phyloP scores from a whole-genome alignment of 2,797 vertebrate genomes.

The Leucoraja ocellata region DNA sequence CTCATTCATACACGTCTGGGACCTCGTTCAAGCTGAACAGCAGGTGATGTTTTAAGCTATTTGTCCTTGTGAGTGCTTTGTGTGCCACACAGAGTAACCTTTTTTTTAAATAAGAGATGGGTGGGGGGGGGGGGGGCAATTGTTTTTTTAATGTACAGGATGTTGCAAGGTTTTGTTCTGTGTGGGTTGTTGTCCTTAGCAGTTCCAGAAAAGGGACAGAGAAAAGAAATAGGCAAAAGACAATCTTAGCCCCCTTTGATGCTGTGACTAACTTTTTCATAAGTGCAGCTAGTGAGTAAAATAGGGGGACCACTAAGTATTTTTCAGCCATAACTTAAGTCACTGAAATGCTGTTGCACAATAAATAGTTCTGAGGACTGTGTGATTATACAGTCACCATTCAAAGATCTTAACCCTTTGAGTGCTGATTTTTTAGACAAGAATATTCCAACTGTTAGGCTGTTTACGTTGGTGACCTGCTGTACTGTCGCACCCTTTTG shows the following conservation, averaged over 20 bases:
- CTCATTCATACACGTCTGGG: conserved; percentile 25
- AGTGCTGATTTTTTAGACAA: conserved; percentile 59
- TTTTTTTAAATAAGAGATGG: background rate
- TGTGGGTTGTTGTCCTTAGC: conserved; percentile 44
- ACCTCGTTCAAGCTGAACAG: conserved; percentile 24
- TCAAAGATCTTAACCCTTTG: conserved; percentile 49
- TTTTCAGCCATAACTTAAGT: conserved; percentile 54
- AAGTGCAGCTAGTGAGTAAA: conserved; percentile 50
- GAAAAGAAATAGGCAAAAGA: conserved; percentile 60
- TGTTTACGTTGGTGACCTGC: conserved; percentile 32
- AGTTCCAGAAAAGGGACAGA: conserved; percentile 44
- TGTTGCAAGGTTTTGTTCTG: conserved; percentile 42
- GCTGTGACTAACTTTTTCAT: conserved; percentile 52
- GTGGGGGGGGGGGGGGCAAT: background rate
- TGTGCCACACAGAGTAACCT: conserved; percentile 45
- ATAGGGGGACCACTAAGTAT: conserved; percentile 47
- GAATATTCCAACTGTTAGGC: conserved; percentile 27
- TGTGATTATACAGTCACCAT: conserved; percentile 22
- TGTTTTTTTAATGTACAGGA: conserved; percentile 42
- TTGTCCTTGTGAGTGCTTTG: conserved; percentile 43
- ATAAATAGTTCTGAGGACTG: conserved; percentile 8
- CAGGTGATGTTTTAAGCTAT: conserved; percentile 22
- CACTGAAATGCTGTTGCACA: conserved; percentile 45
- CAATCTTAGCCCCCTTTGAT: conserved; percentile 59
- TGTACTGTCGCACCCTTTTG: background rate